phyloP scores from a whole-genome alignment of 1,140 invertebrate genomes.

The Mactra quadrangularis region DNA sequence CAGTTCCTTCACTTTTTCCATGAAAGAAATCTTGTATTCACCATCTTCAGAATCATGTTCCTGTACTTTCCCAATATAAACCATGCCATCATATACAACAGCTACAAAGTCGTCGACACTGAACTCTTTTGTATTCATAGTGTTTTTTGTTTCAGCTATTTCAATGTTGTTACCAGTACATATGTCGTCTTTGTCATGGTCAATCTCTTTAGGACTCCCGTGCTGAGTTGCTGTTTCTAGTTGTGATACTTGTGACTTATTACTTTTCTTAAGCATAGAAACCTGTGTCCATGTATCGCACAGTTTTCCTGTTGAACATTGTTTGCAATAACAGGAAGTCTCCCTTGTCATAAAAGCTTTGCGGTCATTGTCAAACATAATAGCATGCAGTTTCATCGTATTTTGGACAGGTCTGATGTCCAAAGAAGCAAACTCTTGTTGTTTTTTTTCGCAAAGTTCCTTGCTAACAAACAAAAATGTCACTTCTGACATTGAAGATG shows the following conservation, averaged over 20 bases:
- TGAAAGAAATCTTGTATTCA: conserved; percentile 35
- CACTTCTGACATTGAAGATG: background rate
- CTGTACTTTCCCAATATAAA: conserved; percentile 55
- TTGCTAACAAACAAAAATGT: conserved; percentile 50
- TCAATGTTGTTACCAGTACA: background rate
- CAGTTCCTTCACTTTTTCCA: conserved; percentile 41
- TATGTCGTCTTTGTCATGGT: background rate
- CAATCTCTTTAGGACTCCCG: background rate
- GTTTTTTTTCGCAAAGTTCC: too few species aligned
- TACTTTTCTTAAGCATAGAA: conserved; percentile 6
- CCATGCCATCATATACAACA: conserved; percentile 35
- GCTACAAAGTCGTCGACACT: conserved; percentile 20
- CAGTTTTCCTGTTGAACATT: too few species aligned
- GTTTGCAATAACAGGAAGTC: conserved; percentile 47
- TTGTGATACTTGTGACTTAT: background rate
- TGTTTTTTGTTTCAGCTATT: background rate
- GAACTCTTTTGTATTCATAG: background rate
- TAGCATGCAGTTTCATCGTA: too few species aligned
- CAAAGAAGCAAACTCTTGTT: too few species aligned
- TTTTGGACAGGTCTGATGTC: too few species aligned
- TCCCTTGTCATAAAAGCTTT: background rate
- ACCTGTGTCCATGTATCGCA: background rate
- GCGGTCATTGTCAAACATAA: background rate
- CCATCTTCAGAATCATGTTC: conserved; percentile 35
- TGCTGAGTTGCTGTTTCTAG: too few species aligned